These are phyloP conservation scores for Gryllus bimaculatus DNA, from an alignment of 1,140 invertebrate species.

Conservation along the genomic window DNA sequence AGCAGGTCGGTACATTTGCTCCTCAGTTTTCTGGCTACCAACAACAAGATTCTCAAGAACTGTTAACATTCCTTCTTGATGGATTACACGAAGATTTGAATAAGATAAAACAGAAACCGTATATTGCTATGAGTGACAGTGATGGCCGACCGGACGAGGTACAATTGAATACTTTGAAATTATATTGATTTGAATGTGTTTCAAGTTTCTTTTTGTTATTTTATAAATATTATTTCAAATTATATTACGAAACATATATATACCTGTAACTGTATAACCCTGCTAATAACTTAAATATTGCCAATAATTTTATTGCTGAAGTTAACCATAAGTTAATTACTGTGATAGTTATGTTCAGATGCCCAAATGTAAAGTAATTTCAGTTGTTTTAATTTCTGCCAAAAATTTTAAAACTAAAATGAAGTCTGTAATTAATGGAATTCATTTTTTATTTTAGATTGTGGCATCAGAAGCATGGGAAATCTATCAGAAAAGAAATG, in stretches of 20 bases:
- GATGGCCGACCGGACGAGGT: constrained; percentile 44
- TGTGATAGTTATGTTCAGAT: no score
- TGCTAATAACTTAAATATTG: no score
- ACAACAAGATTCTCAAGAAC: constrained; percentile 51
- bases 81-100: constrained; percentile 58
- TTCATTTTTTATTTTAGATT: not conserved
- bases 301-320: no score
- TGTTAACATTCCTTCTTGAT: constrained; percentile 53
- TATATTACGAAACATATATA: not conserved
- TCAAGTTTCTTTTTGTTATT: not conserved
- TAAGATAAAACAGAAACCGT: constrained; percentile 52
- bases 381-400: no score
- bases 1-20: constrained; percentile 33
- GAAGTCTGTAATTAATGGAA: not conserved
- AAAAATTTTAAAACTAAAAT: not conserved
- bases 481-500: constrained; percentile 51
- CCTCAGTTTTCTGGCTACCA: constrained; percentile 50
- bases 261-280: no score
- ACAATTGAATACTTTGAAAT: not conserved
- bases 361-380: no score
- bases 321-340: no score
- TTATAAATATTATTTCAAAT: not conserved
- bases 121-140: constrained; percentile 46
- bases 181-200: no score
- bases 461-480: constrained; percentile 50